A percentile compares a stretch with the other conserved stretches of the same genome.
Conservation (phyloP, 2,888 invertebrate genomes). For the Clusia tigrina region DNA sequence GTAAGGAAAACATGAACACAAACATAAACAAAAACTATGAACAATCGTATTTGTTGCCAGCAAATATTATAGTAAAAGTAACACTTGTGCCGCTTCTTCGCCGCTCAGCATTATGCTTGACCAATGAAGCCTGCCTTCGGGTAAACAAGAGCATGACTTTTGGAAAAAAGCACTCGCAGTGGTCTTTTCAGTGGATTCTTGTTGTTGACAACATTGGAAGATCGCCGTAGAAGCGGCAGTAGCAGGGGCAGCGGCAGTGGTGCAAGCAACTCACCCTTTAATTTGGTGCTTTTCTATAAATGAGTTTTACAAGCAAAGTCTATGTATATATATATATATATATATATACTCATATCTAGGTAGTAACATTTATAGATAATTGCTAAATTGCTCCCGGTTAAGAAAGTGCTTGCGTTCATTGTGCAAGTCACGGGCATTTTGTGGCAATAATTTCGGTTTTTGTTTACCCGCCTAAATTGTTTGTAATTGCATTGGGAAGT, state of each 20-base stretch:
- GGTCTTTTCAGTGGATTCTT: no score
- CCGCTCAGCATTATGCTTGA: background rate
- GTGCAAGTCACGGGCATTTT: background rate
- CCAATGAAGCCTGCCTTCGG: constrained; percentile 7
- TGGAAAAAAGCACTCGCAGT: no score
- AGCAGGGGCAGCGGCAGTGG: no score
- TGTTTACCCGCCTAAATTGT: constrained; percentile 56
- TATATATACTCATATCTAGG: no score
- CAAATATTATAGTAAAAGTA: constrained; percentile 58
- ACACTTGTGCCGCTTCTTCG: constrained; percentile 43
- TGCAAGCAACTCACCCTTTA: no score
- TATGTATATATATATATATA: no score
- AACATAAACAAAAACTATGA: constrained; percentile 25
- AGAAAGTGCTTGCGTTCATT: constrained; percentile 5
- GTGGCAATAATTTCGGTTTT: constrained; percentile 50
- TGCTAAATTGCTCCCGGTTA: background rate
- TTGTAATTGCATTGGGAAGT: constrained; percentile 55
- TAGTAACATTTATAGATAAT: no score
- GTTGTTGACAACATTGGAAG: no score
- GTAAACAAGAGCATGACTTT: constrained; percentile 1
- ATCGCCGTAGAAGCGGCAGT: no score
- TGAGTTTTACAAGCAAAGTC: no score
- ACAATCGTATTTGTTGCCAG: constrained; percentile 53
- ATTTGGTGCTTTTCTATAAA: no score
- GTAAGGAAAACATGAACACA: no score